Evolutionary conservation across 1,140 invertebrate genomes (phyloP).

Genomic region (Leptinotarsa texana): DNA sequence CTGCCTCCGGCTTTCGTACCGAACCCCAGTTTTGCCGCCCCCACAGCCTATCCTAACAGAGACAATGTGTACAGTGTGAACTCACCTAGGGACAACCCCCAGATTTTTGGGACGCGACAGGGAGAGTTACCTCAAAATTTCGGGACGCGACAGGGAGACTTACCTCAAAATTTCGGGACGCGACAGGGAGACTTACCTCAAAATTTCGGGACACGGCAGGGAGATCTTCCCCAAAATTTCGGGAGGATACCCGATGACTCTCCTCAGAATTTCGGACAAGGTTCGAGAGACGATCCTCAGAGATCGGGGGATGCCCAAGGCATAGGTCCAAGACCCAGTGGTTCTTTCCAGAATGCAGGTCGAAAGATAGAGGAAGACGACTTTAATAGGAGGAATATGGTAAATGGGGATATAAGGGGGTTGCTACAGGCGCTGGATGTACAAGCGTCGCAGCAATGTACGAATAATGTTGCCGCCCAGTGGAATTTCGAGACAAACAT

Average conservation of each 20-base stretch:
- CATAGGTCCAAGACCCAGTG: background rate
- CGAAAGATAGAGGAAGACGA: background rate
- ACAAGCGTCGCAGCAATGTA: slow-evolving; percentile 75
- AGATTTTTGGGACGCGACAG: background rate
- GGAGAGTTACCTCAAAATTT: slow-evolving; percentile 2
- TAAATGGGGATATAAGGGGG: slow-evolving; percentile 39
- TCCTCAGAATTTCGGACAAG: background rate
- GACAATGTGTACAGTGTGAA: slow-evolving; percentile 10
- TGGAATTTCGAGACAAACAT: slow-evolving; percentile 89
- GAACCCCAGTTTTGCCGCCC: slow-evolving; percentile 1
- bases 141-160: background rate
- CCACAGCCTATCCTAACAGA: background rate
- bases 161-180: background rate
- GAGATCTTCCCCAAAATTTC: slow-evolving; percentile 7
- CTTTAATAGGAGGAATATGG: slow-evolving; percentile 29
- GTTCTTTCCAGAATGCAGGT: background rate
- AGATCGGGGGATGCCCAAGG: background rate
- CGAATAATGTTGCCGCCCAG: slow-evolving; percentile 79
- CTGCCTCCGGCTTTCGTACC: slow-evolving; percentile 15
- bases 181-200: background rate
- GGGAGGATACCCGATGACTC: background rate
- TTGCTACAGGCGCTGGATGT: slow-evolving; percentile 62
- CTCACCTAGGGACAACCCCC: background rate
- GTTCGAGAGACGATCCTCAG: background rate
- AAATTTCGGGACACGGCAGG: slow-evolving; percentile 11